phyloP scores from a whole-genome alignment of 2,888 invertebrate genomes.

The Sphinx pinastri region DNA sequence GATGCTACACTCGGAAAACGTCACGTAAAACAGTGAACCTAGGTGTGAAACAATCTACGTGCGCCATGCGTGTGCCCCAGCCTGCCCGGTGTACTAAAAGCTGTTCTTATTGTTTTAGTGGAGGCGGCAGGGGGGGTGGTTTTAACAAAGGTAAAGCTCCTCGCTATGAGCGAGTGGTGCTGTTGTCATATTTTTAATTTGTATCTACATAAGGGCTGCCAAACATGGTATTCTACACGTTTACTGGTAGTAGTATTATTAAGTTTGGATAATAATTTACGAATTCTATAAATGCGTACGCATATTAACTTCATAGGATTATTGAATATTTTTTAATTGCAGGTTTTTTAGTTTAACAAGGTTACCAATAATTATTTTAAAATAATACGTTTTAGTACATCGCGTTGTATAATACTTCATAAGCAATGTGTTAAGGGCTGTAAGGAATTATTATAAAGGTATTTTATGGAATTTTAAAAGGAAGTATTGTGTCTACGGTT shows the following conservation, averaged over 20 bases:
- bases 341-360: too few species aligned
- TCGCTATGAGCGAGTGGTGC: conserved; percentile 89
- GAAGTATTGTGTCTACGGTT: not conserved
- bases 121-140: conserved; percentile 97
- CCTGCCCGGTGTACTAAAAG: conserved; percentile 89
- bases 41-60: conserved; percentile 81
- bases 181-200: conserved; percentile 86
- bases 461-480: not conserved
- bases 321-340: not conserved
- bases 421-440: not conserved
- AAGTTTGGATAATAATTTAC: not conserved
- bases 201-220: conserved; percentile 79
- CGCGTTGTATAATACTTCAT: not conserved
- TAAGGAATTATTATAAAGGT: not conserved
- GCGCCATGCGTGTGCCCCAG: conserved; percentile 83
- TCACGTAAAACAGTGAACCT: conserved; percentile 78
- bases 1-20: conserved; percentile 78
- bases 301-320: not conserved
- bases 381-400: too few species aligned
- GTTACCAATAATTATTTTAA: too few species aligned
- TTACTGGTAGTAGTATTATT: conserved; percentile 38
- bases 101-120: conserved; percentile 95
- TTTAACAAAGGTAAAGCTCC: conserved; percentile 98
- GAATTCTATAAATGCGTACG: not conserved
- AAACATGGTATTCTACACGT: conserved; percentile 61